These are phyloP conservation scores for Fragum fragum DNA, from an alignment of 2,888 invertebrate genomes.

Conservation along the genomic window DNA sequence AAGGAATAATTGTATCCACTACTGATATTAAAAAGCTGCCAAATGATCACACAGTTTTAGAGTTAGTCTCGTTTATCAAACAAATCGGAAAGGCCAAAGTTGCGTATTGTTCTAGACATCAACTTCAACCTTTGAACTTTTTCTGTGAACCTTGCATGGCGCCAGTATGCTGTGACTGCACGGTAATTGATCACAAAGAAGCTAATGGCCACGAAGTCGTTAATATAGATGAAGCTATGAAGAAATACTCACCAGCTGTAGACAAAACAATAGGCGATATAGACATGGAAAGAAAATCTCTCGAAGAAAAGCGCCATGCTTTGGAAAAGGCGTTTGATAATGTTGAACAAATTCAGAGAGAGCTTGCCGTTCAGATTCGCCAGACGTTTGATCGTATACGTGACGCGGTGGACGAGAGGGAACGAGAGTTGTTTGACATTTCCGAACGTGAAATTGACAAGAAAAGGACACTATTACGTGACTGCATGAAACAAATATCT, in stretches of 20 bases:
- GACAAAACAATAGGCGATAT: conserved; percentile 79
- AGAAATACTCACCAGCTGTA: conserved; percentile 81
- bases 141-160: conserved; percentile 84
- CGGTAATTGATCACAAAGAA: conserved; percentile 83
- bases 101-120: conserved; percentile 81
- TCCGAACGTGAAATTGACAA: conserved; percentile 80
- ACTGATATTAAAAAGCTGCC: conserved; percentile 81
- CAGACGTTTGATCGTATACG: conserved; percentile 80
- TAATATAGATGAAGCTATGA: conserved; percentile 82
- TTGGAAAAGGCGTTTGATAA: conserved; percentile 78
- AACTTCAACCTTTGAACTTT: conserved; percentile 83
- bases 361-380: conserved; percentile 79
- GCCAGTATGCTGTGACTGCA: conserved; percentile 84
- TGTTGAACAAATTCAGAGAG: conserved; percentile 79
- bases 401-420: conserved; percentile 78
- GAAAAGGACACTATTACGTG: conserved; percentile 77
- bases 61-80: conserved; percentile 79
- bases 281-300: conserved; percentile 67
- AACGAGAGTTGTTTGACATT: conserved; percentile 77
- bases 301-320: conserved; percentile 75
- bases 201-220: conserved; percentile 79
- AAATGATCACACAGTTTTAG: conserved; percentile 82
- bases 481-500: conserved; percentile 74
- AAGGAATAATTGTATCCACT: conserved; percentile 79
- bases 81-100: conserved; percentile 78